phyloP scores from a whole-genome alignment of 2,888 invertebrate genomes.

The Pharmacophagus antenor region DNA sequence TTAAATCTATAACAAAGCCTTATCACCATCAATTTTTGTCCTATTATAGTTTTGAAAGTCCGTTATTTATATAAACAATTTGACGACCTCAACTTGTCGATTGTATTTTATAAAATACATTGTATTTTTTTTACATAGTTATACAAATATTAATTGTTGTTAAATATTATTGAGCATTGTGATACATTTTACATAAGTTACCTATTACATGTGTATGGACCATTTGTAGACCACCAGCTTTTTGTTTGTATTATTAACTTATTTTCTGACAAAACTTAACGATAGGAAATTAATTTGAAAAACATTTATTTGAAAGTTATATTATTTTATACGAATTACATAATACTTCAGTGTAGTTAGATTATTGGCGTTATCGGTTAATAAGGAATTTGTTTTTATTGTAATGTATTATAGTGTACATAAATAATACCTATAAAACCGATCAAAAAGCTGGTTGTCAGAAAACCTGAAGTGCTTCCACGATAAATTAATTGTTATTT shows the following conservation, averaged over 20 bases:
- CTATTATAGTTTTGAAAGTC: not conserved
- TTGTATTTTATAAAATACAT: not conserved
- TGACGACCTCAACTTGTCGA: conserved; percentile 11
- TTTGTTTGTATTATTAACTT: conserved; percentile 27
- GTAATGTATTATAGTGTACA: not conserved
- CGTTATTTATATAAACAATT: not conserved
- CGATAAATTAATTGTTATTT: conserved; percentile 40
- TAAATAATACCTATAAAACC: conserved; percentile 14
- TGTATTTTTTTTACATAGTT: conserved; percentile 6
- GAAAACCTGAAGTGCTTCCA: conserved; percentile 68
- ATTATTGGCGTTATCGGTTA: not conserved
- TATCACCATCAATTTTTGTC: not conserved
- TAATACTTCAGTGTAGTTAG: no score
- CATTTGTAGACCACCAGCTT: conserved; percentile 36
- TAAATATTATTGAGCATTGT: conserved; percentile 32
- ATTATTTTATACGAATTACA: not conserved
- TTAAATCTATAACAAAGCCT: not conserved
- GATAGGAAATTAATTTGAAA: not conserved
- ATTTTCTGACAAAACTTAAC: not conserved
- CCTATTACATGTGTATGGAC: conserved; percentile 32
- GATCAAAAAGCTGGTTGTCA: conserved; percentile 42
- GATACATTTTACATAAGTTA: conserved; percentile 30
- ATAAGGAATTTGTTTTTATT: not conserved
- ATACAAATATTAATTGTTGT: conserved; percentile 25
- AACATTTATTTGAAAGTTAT: not conserved